Evolutionary conservation across 2,113 vertebrate species (phyloP), one percentile per base, ranked within the genome.

Genomic region (Psilopogon haemacephalus): DNA sequence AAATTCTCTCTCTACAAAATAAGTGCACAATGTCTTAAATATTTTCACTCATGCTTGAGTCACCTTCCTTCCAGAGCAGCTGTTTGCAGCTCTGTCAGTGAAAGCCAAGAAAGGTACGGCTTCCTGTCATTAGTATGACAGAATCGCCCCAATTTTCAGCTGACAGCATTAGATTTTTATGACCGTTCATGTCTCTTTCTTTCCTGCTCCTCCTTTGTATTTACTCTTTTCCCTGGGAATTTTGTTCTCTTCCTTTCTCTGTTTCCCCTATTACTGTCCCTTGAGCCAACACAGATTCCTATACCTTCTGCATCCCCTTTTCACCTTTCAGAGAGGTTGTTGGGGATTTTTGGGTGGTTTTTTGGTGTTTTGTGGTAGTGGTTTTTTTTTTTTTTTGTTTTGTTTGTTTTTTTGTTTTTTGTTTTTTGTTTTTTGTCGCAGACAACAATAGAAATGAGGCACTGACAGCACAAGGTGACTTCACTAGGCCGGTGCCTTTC

Each of bases 1-100:
- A 96, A 95, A 94, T 80, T 97, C 89, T 95, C 83, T 74, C 35
- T 86, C 92, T 92, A 90, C 82, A 94, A 95, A 97, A 97, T 92
- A 96, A 97, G 84, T 92, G 94, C 72, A 91, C 92, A 94, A 54
- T 96, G 89, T 96, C 96, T 97, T 96, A 91, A 95, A 94, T 97
- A 95, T 93, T 96, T 97, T 95, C 95, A 97, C 86, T 95, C 63
- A 30, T 24, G 74, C 93, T 97, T 13, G 11, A 94, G 86, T 96
- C 97, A 97, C 96, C 97, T 97, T 97, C 97, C 95, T 97, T 97
- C 88, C 95, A 86, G 26, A 89, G 94, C 96, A 97, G 95, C 94
- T 95, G 94, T 94, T 96, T 89, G 95, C 93, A 96, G 86, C 80
- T 96, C 95, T 93, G 83, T 82, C 94, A 96, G 91, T 92, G 96